phyloP scores from a whole-genome alignment of 2,888 invertebrate genomes.

The Diachrysia chrysitis region DNA sequence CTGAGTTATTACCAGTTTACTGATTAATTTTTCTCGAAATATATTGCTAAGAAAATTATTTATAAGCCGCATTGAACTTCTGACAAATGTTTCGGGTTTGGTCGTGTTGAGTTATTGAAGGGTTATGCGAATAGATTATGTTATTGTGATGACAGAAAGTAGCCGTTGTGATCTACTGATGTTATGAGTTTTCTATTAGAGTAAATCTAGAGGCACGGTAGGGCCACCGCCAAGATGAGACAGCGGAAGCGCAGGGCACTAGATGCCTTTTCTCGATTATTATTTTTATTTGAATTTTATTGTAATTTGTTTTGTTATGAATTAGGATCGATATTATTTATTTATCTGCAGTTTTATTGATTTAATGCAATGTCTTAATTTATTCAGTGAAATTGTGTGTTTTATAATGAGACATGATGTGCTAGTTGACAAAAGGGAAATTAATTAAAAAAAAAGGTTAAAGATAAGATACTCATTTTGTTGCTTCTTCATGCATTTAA shows the following conservation, averaged over 20 bases:
- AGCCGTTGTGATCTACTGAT: conserved; percentile 1
- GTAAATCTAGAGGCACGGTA: too few relatives aligned
- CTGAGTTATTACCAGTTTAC: conserved; percentile 77
- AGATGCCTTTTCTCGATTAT: too few relatives aligned
- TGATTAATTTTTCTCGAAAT: conserved; percentile 75
- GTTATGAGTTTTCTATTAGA: too few relatives aligned
- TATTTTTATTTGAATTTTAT: not conserved
- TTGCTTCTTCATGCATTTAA: too few relatives aligned
- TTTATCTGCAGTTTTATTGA: not conserved
- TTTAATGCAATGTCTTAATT: too few relatives aligned
- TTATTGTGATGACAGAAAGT: conserved; percentile 12
- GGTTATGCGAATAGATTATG: conserved; percentile 5
- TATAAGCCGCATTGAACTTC: conserved; percentile 17
- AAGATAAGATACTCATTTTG: too few relatives aligned
- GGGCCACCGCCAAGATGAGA: too few relatives aligned
- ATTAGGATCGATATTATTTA: not conserved
- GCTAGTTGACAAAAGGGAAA: too few relatives aligned
- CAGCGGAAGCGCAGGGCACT: too few relatives aligned
- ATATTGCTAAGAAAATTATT: conserved; percentile 62
- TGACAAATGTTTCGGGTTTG: conserved; percentile 26
- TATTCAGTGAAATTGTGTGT: too few relatives aligned
- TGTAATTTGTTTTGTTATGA: not conserved
- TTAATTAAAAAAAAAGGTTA: too few relatives aligned
- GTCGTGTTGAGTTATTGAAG: conserved; percentile 6
- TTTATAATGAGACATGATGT: too few relatives aligned